Conservation (phyloP, 2,888 invertebrate genomes). For the Vanessa cardui region DNA sequence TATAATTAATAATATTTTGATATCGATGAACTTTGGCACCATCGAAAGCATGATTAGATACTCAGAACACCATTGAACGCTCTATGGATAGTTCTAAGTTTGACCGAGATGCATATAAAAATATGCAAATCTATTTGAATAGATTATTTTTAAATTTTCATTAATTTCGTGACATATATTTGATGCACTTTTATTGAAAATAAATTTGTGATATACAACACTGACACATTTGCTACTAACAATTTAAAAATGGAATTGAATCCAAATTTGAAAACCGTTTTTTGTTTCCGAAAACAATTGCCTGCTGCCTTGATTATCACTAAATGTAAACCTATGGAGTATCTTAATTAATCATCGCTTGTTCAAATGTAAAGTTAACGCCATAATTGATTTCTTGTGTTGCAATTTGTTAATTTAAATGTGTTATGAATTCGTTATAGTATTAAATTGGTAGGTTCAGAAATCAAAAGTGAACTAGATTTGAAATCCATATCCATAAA, state of each 20-base stretch:
- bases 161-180: not conserved
- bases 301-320: not conserved
- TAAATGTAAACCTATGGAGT: not conserved
- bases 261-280: not conserved
- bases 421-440: not conserved
- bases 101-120: not conserved
- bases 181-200: not conserved
- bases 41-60: slow-evolving; percentile 34
- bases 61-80: slow-evolving; percentile 4
- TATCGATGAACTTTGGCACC: slow-evolving; percentile 24
- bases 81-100: not conserved
- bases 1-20: slow-evolving; percentile 8
- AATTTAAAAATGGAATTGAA: not conserved
- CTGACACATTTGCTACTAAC: slow-evolving; percentile 1
- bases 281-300: not conserved
- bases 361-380: not conserved
- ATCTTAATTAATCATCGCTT: slow-evolving; percentile 2
- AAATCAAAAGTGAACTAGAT: no score
- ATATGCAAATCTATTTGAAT: not conserved
- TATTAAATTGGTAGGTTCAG: not conserved
- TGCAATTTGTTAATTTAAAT: slow-evolving; percentile 6
- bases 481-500: no score
- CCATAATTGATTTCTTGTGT: slow-evolving; percentile 1
- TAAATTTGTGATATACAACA: not conserved
- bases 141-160: not conserved